These are phyloP conservation scores for Pelobates fuscus DNA, from an alignment of 2,113 vertebrate genomes.

Conservation along the genomic window DNA sequence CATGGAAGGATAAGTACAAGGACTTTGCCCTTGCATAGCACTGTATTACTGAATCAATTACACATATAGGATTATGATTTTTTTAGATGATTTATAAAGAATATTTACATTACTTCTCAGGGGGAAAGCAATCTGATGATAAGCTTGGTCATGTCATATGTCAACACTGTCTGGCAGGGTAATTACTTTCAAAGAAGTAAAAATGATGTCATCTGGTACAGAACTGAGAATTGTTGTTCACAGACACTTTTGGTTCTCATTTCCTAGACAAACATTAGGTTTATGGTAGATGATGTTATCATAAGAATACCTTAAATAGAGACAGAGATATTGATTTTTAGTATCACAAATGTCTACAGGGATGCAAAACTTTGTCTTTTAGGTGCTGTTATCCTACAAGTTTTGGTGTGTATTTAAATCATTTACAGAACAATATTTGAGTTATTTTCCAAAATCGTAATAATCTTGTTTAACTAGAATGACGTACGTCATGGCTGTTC, in stretches of 20 bases:
- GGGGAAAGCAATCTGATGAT: not conserved
- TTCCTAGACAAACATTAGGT: not conserved
- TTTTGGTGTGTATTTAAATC: no score
- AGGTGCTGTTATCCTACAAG: no score
- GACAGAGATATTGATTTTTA: no score
- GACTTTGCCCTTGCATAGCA: not conserved
- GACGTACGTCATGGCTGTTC: no score
- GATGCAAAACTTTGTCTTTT: no score
- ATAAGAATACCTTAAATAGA: no score
- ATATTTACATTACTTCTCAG: not conserved
- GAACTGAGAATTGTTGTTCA: not conserved
- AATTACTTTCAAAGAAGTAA: not conserved
- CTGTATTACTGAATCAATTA: not conserved
- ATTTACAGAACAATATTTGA: no score
- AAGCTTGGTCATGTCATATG: constrained; percentile 1
- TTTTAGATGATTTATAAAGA: constrained; percentile 13
- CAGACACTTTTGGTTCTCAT: constrained; percentile 4
- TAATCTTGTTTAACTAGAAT: no score
- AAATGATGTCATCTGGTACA: constrained; percentile 29
- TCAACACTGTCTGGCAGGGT: constrained; percentile 8
- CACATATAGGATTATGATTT: constrained; percentile 1
- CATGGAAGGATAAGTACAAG: not conserved
- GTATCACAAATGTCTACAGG: no score
- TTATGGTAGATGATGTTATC: no score
- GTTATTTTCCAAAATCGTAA: no score